phyloP scores from a whole-genome alignment of 1,140 invertebrate genomes.

The Pinna nobilis region DNA sequence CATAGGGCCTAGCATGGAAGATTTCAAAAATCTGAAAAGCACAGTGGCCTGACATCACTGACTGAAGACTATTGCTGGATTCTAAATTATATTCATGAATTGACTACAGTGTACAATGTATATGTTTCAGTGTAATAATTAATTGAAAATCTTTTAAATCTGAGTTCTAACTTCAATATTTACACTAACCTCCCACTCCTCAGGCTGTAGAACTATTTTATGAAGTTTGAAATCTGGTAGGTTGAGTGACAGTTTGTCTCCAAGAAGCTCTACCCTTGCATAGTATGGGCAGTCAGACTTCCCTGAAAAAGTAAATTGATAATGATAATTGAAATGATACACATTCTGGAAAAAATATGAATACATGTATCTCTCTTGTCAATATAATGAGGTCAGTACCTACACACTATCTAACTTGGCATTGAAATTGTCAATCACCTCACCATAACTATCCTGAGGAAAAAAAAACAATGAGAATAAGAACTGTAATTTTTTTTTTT shows the following conservation, averaged over 20 bases:
- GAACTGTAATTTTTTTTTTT: neutral
- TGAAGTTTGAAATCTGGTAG: constrained; percentile 71
- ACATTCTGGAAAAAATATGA: neutral
- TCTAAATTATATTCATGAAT: too few relatives aligned
- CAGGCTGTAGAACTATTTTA: constrained; percentile 69
- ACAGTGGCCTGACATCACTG: too few relatives aligned
- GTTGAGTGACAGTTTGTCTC: constrained; percentile 69
- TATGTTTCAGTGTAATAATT: too few relatives aligned
- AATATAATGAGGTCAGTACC: neutral
- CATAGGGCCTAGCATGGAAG: too few relatives aligned
- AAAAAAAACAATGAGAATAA: neutral
- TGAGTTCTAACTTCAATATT: too few relatives aligned
- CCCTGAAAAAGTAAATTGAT: constrained; percentile 57
- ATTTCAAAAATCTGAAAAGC: too few relatives aligned
- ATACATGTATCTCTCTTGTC: neutral
- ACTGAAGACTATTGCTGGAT: too few relatives aligned
- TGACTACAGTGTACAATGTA: too few relatives aligned
- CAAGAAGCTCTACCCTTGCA: constrained; percentile 71
- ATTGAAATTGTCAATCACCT: neutral
- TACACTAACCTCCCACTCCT: constrained; percentile 71
- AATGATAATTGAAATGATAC: neutral
- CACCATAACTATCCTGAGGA: neutral
- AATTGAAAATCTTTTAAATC: too few relatives aligned
- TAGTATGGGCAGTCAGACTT: constrained; percentile 73
- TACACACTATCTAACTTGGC: neutral